Base-by-base conservation (phyloP, 2,797 vertebrate genomes). In the Helarctos malayanus region DNA sequence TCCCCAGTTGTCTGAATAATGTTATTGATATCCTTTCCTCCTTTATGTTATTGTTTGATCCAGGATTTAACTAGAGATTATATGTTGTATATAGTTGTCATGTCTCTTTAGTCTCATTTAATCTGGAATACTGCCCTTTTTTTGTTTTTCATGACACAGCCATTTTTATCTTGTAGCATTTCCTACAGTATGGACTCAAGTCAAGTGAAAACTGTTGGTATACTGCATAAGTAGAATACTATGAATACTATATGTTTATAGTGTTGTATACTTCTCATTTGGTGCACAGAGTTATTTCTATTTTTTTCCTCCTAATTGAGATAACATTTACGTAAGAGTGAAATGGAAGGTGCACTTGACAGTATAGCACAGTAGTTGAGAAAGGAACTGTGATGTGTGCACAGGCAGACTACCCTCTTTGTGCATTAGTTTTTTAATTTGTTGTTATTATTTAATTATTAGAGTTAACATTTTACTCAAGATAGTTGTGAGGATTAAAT, bases 11-110 rank as follows among this genome's bases (percentile, higher is more conserved):
- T 80, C 45, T 93, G 38, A 68, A 49, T 80, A 80, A 35, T 69
- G 12, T 49, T 92, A 75, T 32, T 80, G 82, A 73, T 82, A 68
- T 76, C 3, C 52, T 71, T 94, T 76, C 25, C 41, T 41, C 41
- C 35, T 69, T 76, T 90, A n/a, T 57, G n/a, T 76, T 95, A 23
- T 85, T 81, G 68, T 65, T 69, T 15, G 25, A 87, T 57, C 23
- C 10, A 89, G 75, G 29, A 29, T 94, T 96, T 75, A 88, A 69
- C 45, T 61, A 63, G 3, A 88, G 59, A 18, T 89, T 91, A 49
- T 15, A 38, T 35, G 27, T 61, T 71, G 23, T 93, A 21, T 94
- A 89, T 81, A 52, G 32, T 94, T 96, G 29, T 63, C 29, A 19
- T 57, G 18, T 82, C 56, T 57, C 15, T 91, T 38, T 69, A 35